Conservation (phyloP, 2,113 vertebrate species). For the Elephantulus edwardii region DNA sequence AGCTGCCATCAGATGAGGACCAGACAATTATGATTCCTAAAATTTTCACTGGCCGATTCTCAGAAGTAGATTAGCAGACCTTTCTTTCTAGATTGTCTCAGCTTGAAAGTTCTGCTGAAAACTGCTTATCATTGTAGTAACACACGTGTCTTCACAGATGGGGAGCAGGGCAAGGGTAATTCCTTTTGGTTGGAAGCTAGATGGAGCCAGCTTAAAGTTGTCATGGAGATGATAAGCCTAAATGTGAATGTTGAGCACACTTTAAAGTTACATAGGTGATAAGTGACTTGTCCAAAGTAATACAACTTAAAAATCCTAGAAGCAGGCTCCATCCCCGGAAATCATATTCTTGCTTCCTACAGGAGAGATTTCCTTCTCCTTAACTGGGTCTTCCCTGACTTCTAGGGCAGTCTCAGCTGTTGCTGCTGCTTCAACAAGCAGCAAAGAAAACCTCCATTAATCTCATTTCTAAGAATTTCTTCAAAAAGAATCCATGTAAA, state of each 20-base stretch:
- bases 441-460: background rate
- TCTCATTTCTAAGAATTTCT: background rate
- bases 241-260: accelerated
- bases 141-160: background rate
- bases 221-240: background rate
- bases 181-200: background rate
- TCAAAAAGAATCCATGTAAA: background rate
- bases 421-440: background rate
- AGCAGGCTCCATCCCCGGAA: too few species aligned
- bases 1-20: background rate
- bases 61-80: background rate
- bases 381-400: background rate
- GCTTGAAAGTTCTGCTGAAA: too few species aligned
- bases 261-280: too few species aligned
- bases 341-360: too few species aligned
- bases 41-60: background rate
- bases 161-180: background rate
- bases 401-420: background rate
- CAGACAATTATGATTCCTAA: background rate
- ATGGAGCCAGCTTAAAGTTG: too few species aligned
- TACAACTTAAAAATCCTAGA: too few species aligned
- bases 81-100: background rate
- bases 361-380: background rate
- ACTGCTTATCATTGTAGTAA: background rate
- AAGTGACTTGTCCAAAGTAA: too few species aligned